Base-by-base conservation (phyloP, 2,888 invertebrate genomes). In the Conus canariensis region DNA sequence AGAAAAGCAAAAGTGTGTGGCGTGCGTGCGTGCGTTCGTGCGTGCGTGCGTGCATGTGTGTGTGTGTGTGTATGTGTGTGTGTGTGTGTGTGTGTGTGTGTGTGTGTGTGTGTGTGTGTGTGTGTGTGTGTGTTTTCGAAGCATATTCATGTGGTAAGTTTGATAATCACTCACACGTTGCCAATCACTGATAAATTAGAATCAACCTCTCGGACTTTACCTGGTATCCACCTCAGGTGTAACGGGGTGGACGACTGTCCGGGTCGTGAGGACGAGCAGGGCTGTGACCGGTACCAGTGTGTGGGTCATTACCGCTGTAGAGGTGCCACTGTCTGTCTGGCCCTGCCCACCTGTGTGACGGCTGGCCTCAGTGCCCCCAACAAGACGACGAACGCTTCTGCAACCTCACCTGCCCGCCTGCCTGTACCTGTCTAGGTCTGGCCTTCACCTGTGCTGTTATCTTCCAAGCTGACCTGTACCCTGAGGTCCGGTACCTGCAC, bases 361-460 rank as follows among this genome's bases (percentile, higher is more conserved):
- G 85, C 85, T 16, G 58, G 60, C 16, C 58, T 0, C 60, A 85
- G 60, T 85, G 85, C 1, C 85, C 85, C 0, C 85, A 85, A 10
- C 85, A 85, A 0, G 85, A 85, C 60, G 85, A 85, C 64, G 85
- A 85, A 59, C 85, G 58, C 25, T 85, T 85, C 85, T 85, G 85
- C 30, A 59, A 60, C 60, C 59, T 85, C 85, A 30, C 85, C 60
- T 85, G 85, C 14, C 85, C 85, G 1, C 25, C n/a, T 0, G 25
- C 1, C 1, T 85, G 85, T 59, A 85, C 60, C 25, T 85, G 85
- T 22, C 64, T 59, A 2, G 85, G 60, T 1, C 64, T 60, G 60
- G 30, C 60, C 7, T 30, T 85, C 60, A 30, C 60, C 60, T 85
- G 85, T 16, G 10, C 6, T 5, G 0, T 1, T 1, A 1, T n/a